Evolutionary conservation across 2,888 invertebrate species (phyloP).

Genomic region (Campopleginae sp.): DNA sequence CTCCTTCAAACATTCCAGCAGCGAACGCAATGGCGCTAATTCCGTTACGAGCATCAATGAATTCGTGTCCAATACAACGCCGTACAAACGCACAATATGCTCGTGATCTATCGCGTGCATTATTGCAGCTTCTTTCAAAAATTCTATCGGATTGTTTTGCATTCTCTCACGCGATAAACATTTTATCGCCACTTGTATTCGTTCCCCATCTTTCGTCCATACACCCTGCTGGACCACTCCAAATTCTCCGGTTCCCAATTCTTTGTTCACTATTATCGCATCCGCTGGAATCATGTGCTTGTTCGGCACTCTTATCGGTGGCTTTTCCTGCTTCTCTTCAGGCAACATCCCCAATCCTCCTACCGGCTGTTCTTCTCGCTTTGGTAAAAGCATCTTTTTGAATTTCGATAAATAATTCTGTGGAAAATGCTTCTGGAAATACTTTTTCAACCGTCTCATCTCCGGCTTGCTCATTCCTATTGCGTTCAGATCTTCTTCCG

Average conservation of each 20-base stretch:
- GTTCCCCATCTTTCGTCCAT: constrained; percentile 97
- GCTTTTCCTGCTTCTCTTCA: constrained; percentile 82
- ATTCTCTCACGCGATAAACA: constrained; percentile 97
- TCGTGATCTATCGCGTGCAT: constrained; percentile 99
- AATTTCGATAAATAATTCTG: constrained; percentile 97
- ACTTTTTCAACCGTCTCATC: constrained; percentile 96
- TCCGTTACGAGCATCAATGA: constrained; percentile 94
- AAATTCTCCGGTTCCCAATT: constrained; percentile 98
- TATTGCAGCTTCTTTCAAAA: constrained; percentile 98
- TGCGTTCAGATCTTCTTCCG: constrained; percentile 95
- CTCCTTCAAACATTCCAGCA: constrained; percentile 98
- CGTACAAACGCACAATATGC: constrained; percentile 98
- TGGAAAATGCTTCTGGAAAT: constrained; percentile 96
- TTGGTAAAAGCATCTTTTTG: constrained; percentile 91
- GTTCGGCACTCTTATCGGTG: constrained; percentile 88
- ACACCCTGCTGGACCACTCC: constrained; percentile 99
- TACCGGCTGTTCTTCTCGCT: constrained; percentile 84
- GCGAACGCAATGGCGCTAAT: constrained; percentile 96
- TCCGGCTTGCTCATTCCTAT: constrained; percentile 98
- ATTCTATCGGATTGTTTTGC: constrained; percentile 98
- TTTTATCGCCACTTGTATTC: constrained; percentile 98
- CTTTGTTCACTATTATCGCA: constrained; percentile 96
- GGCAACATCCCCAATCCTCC: constrained; percentile 80
- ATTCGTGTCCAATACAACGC: constrained; percentile 97
- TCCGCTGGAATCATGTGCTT: constrained; percentile 95